Percentiles rank a stretch among this genome's conserved stretches.
These are phyloP conservation scores for Anthrax anthrax DNA, from an alignment of 2,888 invertebrate genomes.

Conservation along the genomic window DNA sequence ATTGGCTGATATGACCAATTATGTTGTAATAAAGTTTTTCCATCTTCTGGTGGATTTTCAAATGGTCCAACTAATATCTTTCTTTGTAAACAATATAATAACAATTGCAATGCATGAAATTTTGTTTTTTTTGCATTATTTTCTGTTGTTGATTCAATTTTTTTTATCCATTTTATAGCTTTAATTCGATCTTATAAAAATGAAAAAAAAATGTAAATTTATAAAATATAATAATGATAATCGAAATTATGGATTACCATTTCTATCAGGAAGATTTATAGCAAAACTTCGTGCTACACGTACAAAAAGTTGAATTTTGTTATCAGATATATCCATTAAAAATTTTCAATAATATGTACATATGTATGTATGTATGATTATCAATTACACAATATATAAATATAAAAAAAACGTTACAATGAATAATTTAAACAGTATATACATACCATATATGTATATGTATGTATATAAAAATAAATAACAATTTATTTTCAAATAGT, in stretches of 20 bases:
- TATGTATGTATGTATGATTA: too few relatives aligned
- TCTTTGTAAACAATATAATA: constrained; percentile 34
- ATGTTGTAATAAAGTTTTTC: constrained; percentile 17
- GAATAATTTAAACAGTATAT: too few relatives aligned
- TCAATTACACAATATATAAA: too few relatives aligned
- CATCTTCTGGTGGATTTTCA: constrained; percentile 24
- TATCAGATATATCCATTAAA: not conserved
- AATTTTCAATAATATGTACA: too few relatives aligned
- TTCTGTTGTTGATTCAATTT: constrained; percentile 8
- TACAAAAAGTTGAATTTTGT: not conserved
- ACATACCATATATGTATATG: too few relatives aligned
- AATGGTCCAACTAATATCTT: constrained; percentile 33
- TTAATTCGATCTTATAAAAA: constrained; percentile 10
- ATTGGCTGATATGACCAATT: constrained; percentile 17
- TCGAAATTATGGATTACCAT: not conserved
- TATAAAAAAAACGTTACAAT: too few relatives aligned
- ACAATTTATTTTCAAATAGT: too few relatives aligned
- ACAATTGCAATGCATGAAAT: constrained; percentile 31
- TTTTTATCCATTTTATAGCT: constrained; percentile 14
- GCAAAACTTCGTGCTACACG: not conserved
- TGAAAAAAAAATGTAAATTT: not conserved
- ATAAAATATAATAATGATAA: not conserved
- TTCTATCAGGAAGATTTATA: not conserved
- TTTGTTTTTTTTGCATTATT: constrained; percentile 1
- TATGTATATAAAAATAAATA: too few relatives aligned